Evolutionary conservation across 53 echinoderm and acorn worm species (phyloP).

Genomic region (Arbacia lixula): DNA sequence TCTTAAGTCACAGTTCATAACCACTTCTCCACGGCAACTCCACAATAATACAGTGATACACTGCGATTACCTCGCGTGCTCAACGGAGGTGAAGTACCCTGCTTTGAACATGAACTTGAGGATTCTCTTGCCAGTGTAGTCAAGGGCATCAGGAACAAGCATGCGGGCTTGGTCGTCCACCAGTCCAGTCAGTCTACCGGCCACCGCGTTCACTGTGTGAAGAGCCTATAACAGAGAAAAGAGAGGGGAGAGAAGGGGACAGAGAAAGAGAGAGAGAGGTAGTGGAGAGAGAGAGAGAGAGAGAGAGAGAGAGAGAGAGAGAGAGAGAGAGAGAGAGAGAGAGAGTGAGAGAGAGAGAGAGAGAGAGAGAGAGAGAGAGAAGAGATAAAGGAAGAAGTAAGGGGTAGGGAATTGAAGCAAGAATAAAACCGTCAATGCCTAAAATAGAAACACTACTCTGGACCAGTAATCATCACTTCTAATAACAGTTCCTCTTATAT

Average conservation of each 20-base stretch:
- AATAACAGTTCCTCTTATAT: no score
- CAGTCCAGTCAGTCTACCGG: not conserved
- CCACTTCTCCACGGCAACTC: no score
- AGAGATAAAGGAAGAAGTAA: not conserved
- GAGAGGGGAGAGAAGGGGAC: no score
- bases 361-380: not conserved
- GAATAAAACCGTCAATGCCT: no score
- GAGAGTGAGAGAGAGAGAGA: not conserved
- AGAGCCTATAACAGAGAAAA: not conserved
- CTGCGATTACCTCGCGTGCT: not conserved
- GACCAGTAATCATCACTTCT: no score
- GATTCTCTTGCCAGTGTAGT: not conserved
- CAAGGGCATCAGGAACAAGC: not conserved
- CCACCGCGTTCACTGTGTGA: not conserved
- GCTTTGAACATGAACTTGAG: not conserved
- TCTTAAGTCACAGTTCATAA: no score
- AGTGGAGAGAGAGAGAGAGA: not conserved
- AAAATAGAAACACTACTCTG: no score
- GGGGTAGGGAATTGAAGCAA: no score
- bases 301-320: no score
- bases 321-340: constrained; percentile 7
- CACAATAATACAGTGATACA: no score
- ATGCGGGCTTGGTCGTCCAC: not conserved
- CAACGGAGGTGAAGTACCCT: not conserved
- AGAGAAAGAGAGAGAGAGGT: no score